Evolutionary conservation across 2,113 vertebrate genomes (phyloP).

Genomic region (Myrmophylax atrothorax): DNA sequence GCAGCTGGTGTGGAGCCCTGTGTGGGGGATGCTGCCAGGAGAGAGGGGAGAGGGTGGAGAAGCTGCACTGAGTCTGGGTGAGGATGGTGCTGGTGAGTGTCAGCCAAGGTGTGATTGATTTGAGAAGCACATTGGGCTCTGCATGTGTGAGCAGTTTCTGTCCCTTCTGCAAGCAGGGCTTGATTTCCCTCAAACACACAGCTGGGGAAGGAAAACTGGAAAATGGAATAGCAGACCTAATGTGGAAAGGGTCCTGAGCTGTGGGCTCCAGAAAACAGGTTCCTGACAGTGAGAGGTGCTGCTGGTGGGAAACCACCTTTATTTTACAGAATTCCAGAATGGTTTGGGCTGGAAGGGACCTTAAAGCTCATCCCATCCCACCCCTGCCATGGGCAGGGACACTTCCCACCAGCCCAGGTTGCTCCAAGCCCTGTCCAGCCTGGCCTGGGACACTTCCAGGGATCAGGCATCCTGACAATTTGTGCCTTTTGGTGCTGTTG

Average conservation of each 20-base stretch:
- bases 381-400: background rate
- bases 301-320: background rate
- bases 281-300: fast-evolving
- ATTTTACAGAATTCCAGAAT: background rate
- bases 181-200: background rate
- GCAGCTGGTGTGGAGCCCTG: background rate
- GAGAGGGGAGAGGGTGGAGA: background rate
- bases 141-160: background rate
- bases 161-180: background rate
- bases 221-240: background rate
- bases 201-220: background rate
- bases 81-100: background rate
- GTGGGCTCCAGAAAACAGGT: background rate
- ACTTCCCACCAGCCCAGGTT: background rate
- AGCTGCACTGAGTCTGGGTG: background rate
- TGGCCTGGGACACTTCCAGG: background rate
- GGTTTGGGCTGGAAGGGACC: background rate
- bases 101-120: background rate
- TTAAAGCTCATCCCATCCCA: background rate
- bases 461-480: background rate
- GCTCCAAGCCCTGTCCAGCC: background rate
- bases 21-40: background rate
- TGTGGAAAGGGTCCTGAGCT: background rate
- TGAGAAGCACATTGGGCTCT: background rate
- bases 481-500: background rate